These are phyloP conservation scores for Cyphomyrus plagiostoma DNA, from an alignment of 2,113 vertebrate species.

Conservation along the genomic window DNA sequence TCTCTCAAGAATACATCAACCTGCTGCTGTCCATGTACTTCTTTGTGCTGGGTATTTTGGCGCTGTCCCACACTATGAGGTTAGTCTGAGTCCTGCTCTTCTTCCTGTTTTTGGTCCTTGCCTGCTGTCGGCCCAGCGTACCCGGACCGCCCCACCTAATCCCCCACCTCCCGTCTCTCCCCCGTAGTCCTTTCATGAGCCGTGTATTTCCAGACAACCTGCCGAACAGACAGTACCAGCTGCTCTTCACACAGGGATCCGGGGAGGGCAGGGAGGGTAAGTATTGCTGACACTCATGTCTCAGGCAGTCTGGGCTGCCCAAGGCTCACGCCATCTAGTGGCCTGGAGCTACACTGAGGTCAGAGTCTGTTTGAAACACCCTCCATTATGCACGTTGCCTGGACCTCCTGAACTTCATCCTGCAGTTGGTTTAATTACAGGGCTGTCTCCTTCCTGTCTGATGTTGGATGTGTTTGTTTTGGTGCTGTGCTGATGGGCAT, in stretches of 20 bases:
- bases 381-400: not conserved
- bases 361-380: not conserved
- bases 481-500: not conserved
- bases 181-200: conserved; percentile 83
- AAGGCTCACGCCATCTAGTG: not conserved
- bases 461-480: not conserved
- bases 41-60: conserved; percentile 93
- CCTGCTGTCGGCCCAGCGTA: not conserved
- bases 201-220: conserved; percentile 77
- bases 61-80: conserved; percentile 98
- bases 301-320: not conserved
- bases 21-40: conserved; percentile 94
- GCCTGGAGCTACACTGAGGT: not conserved
- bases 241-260: conserved; percentile 93
- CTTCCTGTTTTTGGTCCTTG: not conserved
- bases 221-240: conserved; percentile 90
- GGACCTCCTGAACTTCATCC: not conserved
- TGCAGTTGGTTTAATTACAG: not conserved
- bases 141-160: not conserved
- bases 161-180: conserved; percentile 19
- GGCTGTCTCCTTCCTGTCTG: not conserved
- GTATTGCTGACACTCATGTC: conserved; percentile 22
- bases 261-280: conserved; percentile 89
- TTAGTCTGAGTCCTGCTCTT: conserved; percentile 36
- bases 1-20: conserved; percentile 98